These are phyloP conservation scores for Sarcophaga caerulescens DNA, from an alignment of 2,888 invertebrate genomes.

Conservation along the genomic window DNA sequence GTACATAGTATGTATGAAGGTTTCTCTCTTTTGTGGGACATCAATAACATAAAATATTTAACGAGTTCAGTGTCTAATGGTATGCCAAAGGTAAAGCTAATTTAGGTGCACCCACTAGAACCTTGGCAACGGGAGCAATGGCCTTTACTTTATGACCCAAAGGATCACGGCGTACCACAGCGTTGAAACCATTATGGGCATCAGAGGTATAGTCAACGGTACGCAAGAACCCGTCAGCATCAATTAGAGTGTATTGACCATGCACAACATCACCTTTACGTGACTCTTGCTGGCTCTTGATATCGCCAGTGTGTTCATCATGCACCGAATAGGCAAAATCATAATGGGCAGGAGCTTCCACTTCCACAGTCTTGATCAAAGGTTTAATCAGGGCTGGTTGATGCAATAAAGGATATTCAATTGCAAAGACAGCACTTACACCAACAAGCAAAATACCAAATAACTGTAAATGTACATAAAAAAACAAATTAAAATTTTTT, in stretches of 20 bases:
- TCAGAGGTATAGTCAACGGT: slow-evolving; percentile 83
- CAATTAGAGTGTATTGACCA: slow-evolving; percentile 82
- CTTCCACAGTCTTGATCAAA: slow-evolving; percentile 76
- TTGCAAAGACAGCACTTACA: slow-evolving; percentile 75
- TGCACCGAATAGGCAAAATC: slow-evolving; percentile 82
- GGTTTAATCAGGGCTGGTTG: slow-evolving; percentile 74
- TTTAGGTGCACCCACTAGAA: slow-evolving; percentile 73
- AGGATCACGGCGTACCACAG: slow-evolving; percentile 83
- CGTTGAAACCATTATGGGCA: slow-evolving; percentile 83
- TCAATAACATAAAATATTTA: neutral
- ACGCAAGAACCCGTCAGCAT: slow-evolving; percentile 82
- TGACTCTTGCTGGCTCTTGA: slow-evolving; percentile 82
- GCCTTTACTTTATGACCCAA: slow-evolving; percentile 80
- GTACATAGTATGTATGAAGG: neutral
- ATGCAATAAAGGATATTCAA: slow-evolving; percentile 73
- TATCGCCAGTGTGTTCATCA: slow-evolving; percentile 83
- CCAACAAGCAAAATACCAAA: slow-evolving; percentile 75
- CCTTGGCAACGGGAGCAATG: slow-evolving; percentile 78
- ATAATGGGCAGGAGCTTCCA: slow-evolving; percentile 82
- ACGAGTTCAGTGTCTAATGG: slow-evolving; percentile 33
- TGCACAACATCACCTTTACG: slow-evolving; percentile 83
- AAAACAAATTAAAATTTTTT: neutral
- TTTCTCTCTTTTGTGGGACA: neutral
- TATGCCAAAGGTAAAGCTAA: slow-evolving; percentile 38
- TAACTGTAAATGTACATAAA: slow-evolving; percentile 70